Evolutionary conservation across 2,888 invertebrate genomes (phyloP), one percentile per base, ranked within the genome.

Genomic region (Tetranychus truncatus): DNA sequence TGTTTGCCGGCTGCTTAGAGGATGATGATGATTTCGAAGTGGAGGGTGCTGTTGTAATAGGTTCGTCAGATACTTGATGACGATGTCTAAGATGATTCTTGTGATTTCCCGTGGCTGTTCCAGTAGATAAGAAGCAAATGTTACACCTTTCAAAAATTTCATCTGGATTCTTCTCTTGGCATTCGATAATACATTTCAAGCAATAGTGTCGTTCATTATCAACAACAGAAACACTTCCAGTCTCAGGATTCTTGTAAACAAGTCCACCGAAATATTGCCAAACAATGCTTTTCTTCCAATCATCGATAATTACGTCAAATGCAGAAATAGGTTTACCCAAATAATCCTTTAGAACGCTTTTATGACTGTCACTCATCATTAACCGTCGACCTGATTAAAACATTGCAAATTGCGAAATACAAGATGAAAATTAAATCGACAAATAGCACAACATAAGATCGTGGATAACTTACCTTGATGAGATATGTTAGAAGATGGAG

Each of bases 271-370:
- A 73, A 66, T 73, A 73, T 18, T 73, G n/a, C 73, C 73, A 73
- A 18, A 73, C 73, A 73, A 66, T 46, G 6, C 73, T 73, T 45
- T 73, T 73, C 34, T 73, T 73, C 65, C 55, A 46, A 24, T 73
- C 73, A 21, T 73, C 73, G 46, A 73, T 73, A 21, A 73, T n/a
- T n/a, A 73, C 65, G 21, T 73, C 73, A 73, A 73, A 73, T n/a
- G 55, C 8, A 11, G 73, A n/a, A 3, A 73, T 73, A 15, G 73
- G 73, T 66, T 73, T 73, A 15, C 20, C 44, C 15, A 66, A 44
- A 45, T 44, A 72, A 72, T 72, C 72, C 45, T 72, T 72, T 9
- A 72, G 45, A 44, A 9, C 21, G 8, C 24, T n/a, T 24, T 72
- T 72, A n/a, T 72, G 72, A 15, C 11, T 24, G 9, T 72, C 72